Evolutionary conservation across 2,888 invertebrate species (phyloP).

Genomic region (Diaphora mendica): DNA sequence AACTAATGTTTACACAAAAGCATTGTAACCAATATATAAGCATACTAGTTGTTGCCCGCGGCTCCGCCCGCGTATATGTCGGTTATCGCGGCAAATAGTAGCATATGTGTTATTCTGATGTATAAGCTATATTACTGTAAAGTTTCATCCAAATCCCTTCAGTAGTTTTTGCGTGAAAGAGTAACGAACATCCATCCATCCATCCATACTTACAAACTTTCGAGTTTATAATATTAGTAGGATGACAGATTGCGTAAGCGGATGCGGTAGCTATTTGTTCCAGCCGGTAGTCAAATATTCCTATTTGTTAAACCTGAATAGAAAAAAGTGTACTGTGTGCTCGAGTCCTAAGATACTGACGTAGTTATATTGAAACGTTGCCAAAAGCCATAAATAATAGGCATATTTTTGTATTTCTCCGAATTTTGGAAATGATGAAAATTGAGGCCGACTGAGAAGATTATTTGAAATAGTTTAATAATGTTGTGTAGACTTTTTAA

Average conservation of each 20-base stretch:
- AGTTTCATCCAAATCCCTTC: too few species aligned
- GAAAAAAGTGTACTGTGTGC: not conserved
- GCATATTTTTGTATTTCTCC: not conserved
- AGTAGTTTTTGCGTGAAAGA: too few species aligned
- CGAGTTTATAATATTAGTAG: too few species aligned
- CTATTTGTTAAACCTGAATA: not conserved
- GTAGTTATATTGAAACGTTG: not conserved
- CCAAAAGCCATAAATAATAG: not conserved
- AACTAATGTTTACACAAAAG: not conserved
- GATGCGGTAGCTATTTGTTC: not conserved
- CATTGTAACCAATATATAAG: not conserved
- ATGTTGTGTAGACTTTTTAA: not conserved
- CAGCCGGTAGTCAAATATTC: not conserved
- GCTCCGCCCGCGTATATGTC: too few species aligned
- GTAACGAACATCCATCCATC: too few species aligned
- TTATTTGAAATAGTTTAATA: too few species aligned
- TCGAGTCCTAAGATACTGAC: not conserved
- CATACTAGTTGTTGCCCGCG: too few species aligned
- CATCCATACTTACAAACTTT: too few species aligned
- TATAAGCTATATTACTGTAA: too few species aligned
- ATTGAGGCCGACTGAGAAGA: not conserved
- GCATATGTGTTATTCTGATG: too few species aligned
- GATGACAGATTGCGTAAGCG: not conserved
- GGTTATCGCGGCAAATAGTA: too few species aligned
- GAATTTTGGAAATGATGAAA: not conserved